A percentile compares a stretch with the other conserved stretches of the same genome.
Evolutionary conservation across 92 coral and sea anemone species (phyloP).

Genomic region (Metridium senile): DNA sequence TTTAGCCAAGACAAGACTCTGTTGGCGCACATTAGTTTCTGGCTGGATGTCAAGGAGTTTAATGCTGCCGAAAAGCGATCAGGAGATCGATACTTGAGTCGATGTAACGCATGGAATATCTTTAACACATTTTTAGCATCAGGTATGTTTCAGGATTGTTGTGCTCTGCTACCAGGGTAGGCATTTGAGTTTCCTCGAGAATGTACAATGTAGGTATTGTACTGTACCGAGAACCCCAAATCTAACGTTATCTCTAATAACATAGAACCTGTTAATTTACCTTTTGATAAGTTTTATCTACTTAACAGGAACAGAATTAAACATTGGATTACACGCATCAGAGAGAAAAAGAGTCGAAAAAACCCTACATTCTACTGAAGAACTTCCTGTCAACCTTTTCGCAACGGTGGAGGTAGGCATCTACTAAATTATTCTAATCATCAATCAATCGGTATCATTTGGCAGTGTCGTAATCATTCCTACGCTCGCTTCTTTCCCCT

Average conservation of each 20-base stretch:
- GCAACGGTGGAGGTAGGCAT: conserved; percentile 67
- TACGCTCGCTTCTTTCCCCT: too few species aligned
- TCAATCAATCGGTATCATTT: neutral
- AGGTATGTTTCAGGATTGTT: too few species aligned
- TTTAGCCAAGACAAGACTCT: conserved; percentile 47
- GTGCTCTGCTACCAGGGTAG: too few species aligned
- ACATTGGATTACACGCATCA: conserved; percentile 42
- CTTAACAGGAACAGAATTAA: conserved; percentile 63
- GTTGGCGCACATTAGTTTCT: conserved; percentile 70
- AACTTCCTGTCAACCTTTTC: conserved; percentile 72
- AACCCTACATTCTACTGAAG: conserved; percentile 63
- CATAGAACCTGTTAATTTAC: too few species aligned
- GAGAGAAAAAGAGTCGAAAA: conserved; percentile 64
- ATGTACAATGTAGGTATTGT: too few species aligned
- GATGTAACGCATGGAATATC: conserved; percentile 91
- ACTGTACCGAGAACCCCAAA: too few species aligned
- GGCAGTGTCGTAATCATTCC: too few species aligned
- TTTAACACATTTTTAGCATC: conserved; percentile 80
- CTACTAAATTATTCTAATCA: neutral
- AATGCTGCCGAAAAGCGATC: conserved; percentile 81
- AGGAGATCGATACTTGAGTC: conserved; percentile 87
- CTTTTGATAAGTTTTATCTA: too few species aligned
- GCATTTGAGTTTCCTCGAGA: too few species aligned
- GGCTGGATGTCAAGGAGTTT: conserved; percentile 89
- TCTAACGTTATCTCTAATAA: too few species aligned